phyloP scores from a whole-genome alignment of 2,888 invertebrate species.

The Diarsia dahlii region DNA sequence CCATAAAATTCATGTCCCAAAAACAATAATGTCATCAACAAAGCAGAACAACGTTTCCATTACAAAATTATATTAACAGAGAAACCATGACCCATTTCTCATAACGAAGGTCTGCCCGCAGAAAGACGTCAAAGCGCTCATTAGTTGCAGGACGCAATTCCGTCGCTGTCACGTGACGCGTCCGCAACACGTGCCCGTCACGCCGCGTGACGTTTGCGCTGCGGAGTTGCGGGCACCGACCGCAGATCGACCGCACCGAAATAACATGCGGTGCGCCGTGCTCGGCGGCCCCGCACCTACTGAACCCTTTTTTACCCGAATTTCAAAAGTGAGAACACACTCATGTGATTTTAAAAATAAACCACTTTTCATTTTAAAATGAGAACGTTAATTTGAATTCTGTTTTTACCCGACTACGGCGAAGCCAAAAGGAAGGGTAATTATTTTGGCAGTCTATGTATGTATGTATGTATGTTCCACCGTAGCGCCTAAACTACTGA shows the following conservation, averaged over 20 bases:
- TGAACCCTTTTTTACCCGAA: slow-evolving; percentile 34
- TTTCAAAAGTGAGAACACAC: slow-evolving; percentile 29
- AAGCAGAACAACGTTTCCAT: slow-evolving; percentile 38
- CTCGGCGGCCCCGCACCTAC: slow-evolving; percentile 24
- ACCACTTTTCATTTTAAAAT: slow-evolving; percentile 30
- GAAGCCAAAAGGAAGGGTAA: too few species aligned
- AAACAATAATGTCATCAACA: slow-evolving; percentile 43
- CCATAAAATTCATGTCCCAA: background rate
- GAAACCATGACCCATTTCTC: slow-evolving; percentile 70
- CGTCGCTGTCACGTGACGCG: slow-evolving; percentile 73
- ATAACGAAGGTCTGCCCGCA: slow-evolving; percentile 69
- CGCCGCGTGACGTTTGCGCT: slow-evolving; percentile 68
- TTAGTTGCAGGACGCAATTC: slow-evolving; percentile 74
- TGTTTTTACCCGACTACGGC: too few species aligned
- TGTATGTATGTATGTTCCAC: too few species aligned
- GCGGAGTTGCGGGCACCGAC: slow-evolving; percentile 64
- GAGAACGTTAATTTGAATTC: slow-evolving; percentile 4
- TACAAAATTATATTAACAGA: slow-evolving; percentile 63
- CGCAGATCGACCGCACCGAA: slow-evolving; percentile 72
- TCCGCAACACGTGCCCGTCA: slow-evolving; percentile 72
- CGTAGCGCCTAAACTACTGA: too few species aligned
- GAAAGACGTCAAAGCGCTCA: slow-evolving; percentile 71
- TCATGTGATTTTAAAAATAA: slow-evolving; percentile 40
- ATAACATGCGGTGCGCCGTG: slow-evolving; percentile 66
- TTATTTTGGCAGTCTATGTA: too few species aligned